phyloP scores from a whole-genome alignment of 1,140 invertebrate species.

The Dendrolimus punctatus region DNA sequence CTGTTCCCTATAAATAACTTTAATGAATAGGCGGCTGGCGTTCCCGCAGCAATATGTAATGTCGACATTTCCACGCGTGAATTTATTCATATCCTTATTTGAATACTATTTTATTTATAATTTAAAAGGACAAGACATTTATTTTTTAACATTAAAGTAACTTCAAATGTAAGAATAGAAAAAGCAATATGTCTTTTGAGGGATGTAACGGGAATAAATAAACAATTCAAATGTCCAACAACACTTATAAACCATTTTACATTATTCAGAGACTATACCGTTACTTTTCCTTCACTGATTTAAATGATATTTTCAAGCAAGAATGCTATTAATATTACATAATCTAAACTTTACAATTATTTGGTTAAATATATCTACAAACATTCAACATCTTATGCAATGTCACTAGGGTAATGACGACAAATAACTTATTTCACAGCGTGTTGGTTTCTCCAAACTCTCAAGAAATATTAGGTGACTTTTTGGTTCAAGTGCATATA shows the following conservation, averaged over 20 bases:
- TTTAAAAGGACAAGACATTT: constrained; percentile 30
- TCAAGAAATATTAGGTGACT: constrained; percentile 13
- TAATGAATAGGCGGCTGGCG: constrained; percentile 63
- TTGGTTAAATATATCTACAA: too few species aligned
- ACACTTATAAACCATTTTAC: too few species aligned
- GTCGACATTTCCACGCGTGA: constrained; percentile 46
- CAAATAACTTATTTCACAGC: constrained; percentile 2
- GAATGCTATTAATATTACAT: too few species aligned
- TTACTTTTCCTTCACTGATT: too few species aligned
- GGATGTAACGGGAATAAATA: too few species aligned
- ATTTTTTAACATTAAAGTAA: constrained; percentile 5
- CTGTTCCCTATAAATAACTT: constrained; percentile 63
- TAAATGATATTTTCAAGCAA: too few species aligned
- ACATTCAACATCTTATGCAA: neutral
- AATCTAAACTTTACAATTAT: too few species aligned
- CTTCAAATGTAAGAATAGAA: too few species aligned
- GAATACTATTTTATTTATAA: constrained; percentile 43
- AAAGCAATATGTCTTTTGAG: too few species aligned
- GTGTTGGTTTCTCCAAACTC: constrained; percentile 6
- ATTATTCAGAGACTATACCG: too few species aligned
- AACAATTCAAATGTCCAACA: too few species aligned
- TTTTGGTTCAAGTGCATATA: constrained; percentile 34
- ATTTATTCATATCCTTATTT: constrained; percentile 54
- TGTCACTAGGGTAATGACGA: neutral
- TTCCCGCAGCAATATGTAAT: constrained; percentile 58